These are phyloP conservation scores for Pempheris klunzingeri DNA, from an alignment of 2,797 vertebrate genomes.

Conservation along the genomic window DNA sequence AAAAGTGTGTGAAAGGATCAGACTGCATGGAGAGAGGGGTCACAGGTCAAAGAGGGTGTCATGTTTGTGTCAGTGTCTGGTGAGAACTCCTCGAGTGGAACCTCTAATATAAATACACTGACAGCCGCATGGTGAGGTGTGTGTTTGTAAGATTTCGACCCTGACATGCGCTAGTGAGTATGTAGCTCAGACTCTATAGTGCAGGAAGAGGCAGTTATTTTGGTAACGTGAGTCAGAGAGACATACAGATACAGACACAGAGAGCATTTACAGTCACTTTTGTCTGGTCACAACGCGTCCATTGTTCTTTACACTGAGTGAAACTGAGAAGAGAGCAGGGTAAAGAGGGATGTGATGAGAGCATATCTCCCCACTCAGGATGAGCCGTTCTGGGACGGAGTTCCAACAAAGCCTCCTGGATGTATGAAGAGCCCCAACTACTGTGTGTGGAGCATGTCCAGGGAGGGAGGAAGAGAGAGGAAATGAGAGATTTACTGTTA, in stretches of 20 bases:
- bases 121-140: slow-evolving; percentile 42
- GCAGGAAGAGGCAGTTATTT: slow-evolving; percentile 42
- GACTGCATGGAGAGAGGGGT: slow-evolving; percentile 34
- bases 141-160: slow-evolving; percentile 27
- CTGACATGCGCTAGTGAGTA: not conserved
- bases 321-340: slow-evolving; percentile 29
- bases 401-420: slow-evolving; percentile 2
- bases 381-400: slow-evolving; percentile 21
- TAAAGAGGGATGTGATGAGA: slow-evolving; percentile 31
- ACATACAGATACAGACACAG: slow-evolving; percentile 11
- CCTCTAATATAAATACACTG: slow-evolving; percentile 53
- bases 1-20: slow-evolving; percentile 53
- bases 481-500: slow-evolving; percentile 24
- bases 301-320: slow-evolving; percentile 51
- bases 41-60: slow-evolving; percentile 62
- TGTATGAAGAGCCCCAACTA: not conserved
- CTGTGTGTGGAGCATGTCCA: slow-evolving; percentile 24
- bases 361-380: slow-evolving; percentile 35
- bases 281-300: slow-evolving; percentile 49
- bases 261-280: slow-evolving; percentile 25
- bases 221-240: slow-evolving; percentile 44
- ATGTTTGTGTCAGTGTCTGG: slow-evolving; percentile 68
- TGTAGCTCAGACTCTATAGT: not conserved
- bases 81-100: slow-evolving; percentile 57
- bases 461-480: not conserved